Evolutionary conservation across 2,888 invertebrate species (phyloP), one percentile per base, ranked within the genome.

Genomic region (Epicampocera succincta): DNA sequence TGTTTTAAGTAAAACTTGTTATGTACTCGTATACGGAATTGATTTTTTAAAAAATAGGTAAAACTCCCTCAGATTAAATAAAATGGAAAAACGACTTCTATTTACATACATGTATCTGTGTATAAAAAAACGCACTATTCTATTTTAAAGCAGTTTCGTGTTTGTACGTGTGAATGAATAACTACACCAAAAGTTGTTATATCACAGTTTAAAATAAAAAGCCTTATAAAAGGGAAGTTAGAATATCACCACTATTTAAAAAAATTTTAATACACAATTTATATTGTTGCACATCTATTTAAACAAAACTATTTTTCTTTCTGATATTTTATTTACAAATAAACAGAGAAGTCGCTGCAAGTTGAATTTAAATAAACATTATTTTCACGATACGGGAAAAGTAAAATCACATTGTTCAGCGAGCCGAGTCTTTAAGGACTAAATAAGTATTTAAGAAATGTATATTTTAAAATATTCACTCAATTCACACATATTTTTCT

Each of bases 371-470:
- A 71, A 66, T 40, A 60, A 75, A 54, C 52, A 60, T 63, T 56
- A 29, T 61, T 73, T 68, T 42, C 68, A 63, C 54, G 46, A 54
- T 8, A 54, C 50, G 48, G 52, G 13, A 44, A 52, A 44, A 44
- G 38, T 44, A 33, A 61, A 63, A 73, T 81, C 76, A 81, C 82
- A 82, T 78, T 66, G 74, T 66, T 44, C 78, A 66, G 54, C 48
- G 33, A 75, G 74, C 65, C 82, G 82, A 78, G 82, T 56, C 74
- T 56, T 75, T 78, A 66, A 78, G 69, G 74, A 82, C 82, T 82
- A 75, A 75, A 54, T 50, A 75, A 52, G 21, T 56, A 38, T 46
- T 44, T 17, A 0, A 44, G 44, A 25, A 44, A 13, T 54, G 12
- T 50, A 17, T 15, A 25, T 60, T 56, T 50, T 25, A n/a, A 56